These are phyloP conservation scores for Toxotes lorentzi DNA, from an alignment of 2,797 vertebrate species.

Conservation along the genomic window DNA sequence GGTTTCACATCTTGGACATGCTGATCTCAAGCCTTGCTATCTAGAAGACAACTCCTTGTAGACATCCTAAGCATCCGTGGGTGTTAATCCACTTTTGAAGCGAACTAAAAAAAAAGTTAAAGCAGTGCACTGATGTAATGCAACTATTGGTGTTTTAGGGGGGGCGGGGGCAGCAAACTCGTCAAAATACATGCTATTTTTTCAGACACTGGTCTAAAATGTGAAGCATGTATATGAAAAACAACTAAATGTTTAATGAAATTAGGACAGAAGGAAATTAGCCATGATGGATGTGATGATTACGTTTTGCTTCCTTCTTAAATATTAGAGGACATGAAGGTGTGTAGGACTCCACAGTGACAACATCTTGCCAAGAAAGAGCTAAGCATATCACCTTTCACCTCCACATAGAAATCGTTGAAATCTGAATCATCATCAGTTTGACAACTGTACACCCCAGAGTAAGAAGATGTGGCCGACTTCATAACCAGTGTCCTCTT, in stretches of 20 bases:
- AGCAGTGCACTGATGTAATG: conserved; percentile 67
- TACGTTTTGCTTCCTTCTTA: conserved; percentile 50
- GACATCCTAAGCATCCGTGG: conserved; percentile 26
- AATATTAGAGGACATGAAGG: conserved; percentile 75
- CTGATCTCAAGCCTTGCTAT: conserved; percentile 69
- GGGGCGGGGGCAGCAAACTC: no score
- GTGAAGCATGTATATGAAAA: conserved; percentile 59
- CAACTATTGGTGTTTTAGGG: no score
- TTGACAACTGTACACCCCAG: conserved; percentile 87
- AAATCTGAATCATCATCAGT: conserved; percentile 78
- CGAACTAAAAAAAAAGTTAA: conserved; percentile 59
- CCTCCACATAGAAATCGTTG: conserved; percentile 87
- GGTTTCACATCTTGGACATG: conserved; percentile 74
- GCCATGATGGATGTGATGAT: conserved; percentile 59
- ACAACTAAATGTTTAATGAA: conserved; percentile 52
- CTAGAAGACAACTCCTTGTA: conserved; percentile 42
- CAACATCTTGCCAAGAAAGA: conserved; percentile 65
- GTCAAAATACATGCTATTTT: conserved; percentile 69
- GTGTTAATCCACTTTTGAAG: conserved; percentile 72
- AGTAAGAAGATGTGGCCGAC: conserved; percentile 78
- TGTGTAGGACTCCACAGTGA: conserved; percentile 41
- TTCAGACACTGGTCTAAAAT: conserved; percentile 30
- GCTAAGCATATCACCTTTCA: conserved; percentile 89
- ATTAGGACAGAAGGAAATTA: conserved; percentile 49
- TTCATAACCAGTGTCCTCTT: conserved; percentile 83